A percentile compares a stretch with the other conserved stretches of the same genome.
Evolutionary conservation across 2,888 invertebrate species (phyloP).

Genomic region (Eilema caniola): DNA sequence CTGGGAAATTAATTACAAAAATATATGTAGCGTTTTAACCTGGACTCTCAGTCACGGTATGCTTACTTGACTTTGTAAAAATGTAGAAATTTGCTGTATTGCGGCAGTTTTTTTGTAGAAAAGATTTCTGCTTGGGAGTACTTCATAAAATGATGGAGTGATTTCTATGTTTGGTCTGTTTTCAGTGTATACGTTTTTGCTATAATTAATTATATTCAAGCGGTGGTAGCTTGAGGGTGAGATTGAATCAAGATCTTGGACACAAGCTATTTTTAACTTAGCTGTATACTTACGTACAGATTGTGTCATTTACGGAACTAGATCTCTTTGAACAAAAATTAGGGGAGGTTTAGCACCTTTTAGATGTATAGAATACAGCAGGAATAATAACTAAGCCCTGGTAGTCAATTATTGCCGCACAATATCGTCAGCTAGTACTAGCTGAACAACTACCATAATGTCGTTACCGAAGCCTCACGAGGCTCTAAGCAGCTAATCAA

Average conservation of each 20-base stretch:
- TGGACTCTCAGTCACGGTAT: constrained; percentile 26
- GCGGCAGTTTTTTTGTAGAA: constrained; percentile 13
- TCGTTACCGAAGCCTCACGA: constrained; percentile 33
- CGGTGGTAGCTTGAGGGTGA: too few species aligned
- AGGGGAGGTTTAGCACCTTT: too few species aligned
- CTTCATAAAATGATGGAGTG: not conserved
- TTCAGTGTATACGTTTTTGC: not conserved
- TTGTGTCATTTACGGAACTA: too few species aligned
- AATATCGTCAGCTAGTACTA: constrained; percentile 33
- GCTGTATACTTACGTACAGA: too few species aligned
- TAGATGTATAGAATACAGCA: too few species aligned
- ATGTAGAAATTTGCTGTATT: constrained; percentile 40
- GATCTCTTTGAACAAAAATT: too few species aligned
- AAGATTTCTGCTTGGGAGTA: constrained; percentile 4
- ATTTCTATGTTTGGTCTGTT: not conserved
- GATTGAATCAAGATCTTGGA: too few species aligned
- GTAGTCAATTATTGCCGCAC: constrained; percentile 31
- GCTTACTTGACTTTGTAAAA: constrained; percentile 34
- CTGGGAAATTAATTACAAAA: constrained; percentile 75
- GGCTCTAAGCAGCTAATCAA: constrained; percentile 40
- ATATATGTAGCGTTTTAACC: constrained; percentile 54
- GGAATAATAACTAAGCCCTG: too few species aligned
- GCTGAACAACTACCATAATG: constrained; percentile 38
- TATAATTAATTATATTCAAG: too few species aligned
- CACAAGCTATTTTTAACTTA: too few species aligned